Conservation (phyloP, 2,797 vertebrate genomes). For the Dermochelys coriacea region DNA sequence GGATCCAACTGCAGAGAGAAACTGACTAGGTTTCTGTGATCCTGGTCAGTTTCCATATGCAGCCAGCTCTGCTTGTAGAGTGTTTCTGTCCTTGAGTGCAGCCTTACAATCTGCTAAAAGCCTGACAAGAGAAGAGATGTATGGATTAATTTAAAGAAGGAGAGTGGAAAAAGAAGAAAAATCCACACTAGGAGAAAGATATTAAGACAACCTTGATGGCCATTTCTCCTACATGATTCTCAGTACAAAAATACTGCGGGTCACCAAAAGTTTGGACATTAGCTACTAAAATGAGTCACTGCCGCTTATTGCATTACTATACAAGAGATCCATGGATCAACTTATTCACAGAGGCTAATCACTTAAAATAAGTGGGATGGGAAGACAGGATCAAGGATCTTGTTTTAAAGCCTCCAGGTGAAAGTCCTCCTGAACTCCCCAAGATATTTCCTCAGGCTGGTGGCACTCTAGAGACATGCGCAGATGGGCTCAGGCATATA, state of each 20-base stretch:
- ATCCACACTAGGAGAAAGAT: conserved; percentile 12
- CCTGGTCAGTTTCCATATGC: neutral
- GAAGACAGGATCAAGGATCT: neutral
- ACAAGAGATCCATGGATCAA: neutral
- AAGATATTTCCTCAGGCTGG: too few relatives aligned
- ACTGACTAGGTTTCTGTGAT: neutral
- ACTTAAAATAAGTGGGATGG: neutral
- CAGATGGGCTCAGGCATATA: too few relatives aligned
- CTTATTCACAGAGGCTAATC: neutral
- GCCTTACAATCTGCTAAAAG: neutral
- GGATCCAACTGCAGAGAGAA: neutral
- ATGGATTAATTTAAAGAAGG: neutral
- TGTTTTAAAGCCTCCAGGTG: neutral
- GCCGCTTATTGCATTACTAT: neutral
- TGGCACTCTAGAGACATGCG: too few relatives aligned
- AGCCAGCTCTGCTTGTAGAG: neutral
- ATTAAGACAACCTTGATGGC: neutral
- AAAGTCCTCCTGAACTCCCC: neutral
- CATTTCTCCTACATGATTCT: neutral
- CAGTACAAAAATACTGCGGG: neutral
- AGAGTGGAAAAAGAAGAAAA: conserved; percentile 15
- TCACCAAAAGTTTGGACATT: neutral
- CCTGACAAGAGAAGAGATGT: conserved; percentile 5
- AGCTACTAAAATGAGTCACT: neutral
- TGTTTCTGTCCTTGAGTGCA: neutral